Percentiles rank a stretch among this genome's conserved stretches.
Conservation (phyloP, 2,113 vertebrate genomes). For the Cichladusa arquata region DNA sequence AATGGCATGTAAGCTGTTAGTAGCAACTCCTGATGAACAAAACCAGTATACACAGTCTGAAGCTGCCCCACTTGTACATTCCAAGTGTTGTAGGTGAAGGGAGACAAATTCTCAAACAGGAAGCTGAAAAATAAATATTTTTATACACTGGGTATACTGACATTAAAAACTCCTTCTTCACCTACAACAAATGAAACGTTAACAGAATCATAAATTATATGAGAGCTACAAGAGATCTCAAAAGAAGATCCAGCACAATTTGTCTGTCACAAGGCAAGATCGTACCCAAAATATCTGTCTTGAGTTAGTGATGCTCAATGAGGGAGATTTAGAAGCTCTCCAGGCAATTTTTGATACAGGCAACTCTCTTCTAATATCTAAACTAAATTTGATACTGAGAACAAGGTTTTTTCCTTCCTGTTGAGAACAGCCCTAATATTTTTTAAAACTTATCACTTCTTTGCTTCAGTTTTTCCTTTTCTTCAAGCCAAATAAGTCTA, state of each 20-base stretch:
- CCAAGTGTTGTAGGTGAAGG: not conserved
- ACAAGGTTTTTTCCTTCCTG: not conserved
- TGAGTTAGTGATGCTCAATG: not conserved
- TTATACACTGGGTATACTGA: not conserved
- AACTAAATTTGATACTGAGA: not conserved
- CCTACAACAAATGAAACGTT: not conserved
- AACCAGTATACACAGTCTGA: not conserved
- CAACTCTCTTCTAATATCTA: not conserved
- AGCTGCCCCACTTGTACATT: not conserved
- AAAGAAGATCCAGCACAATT: not conserved
- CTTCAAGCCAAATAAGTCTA: not conserved
- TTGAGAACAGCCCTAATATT: not conserved
- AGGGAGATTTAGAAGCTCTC: not conserved
- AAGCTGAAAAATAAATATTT: not conserved
- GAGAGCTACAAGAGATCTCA: not conserved
- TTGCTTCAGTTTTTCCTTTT: not conserved
- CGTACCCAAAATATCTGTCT: not conserved
- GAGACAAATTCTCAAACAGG: not conserved
- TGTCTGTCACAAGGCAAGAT: not conserved
- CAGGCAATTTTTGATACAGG: not conserved
- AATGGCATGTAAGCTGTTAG: not conserved
- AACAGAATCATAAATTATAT: not conserved
- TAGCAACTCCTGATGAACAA: not conserved
- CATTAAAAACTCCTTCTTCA: not conserved
- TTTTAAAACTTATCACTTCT: not conserved